phyloP scores from a whole-genome alignment of 1,140 invertebrate genomes.

The Heterodera carotae region DNA sequence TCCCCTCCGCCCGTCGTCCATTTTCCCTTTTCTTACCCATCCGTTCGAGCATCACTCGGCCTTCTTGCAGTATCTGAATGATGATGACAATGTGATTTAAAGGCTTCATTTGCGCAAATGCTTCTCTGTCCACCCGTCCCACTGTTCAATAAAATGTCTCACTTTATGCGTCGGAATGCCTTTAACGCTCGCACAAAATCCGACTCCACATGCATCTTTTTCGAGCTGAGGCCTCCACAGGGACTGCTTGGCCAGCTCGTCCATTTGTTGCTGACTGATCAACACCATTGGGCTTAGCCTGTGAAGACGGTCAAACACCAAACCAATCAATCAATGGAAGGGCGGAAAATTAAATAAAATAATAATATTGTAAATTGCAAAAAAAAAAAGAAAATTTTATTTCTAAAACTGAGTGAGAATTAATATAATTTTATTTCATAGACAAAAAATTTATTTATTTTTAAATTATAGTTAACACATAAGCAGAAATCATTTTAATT shows the following conservation, averaged over 20 bases:
- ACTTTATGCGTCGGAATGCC: constrained; percentile 88
- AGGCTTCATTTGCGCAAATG: not conserved
- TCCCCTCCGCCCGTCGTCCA: too few relatives aligned
- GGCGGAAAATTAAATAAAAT: not conserved
- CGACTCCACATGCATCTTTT: constrained; percentile 94
- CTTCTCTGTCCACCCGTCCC: not conserved
- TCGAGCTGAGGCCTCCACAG: constrained; percentile 91
- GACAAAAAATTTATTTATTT: too few relatives aligned
- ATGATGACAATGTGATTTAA: not conserved
- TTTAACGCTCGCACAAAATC: constrained; percentile 96
- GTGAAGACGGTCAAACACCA: constrained; percentile 11
- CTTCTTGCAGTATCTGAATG: constrained; percentile 87
- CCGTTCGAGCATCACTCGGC: constrained; percentile 84
- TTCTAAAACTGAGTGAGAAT: too few relatives aligned
- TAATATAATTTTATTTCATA: too few relatives aligned
- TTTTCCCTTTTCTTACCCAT: constrained; percentile 75
- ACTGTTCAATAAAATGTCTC: constrained; percentile 6
- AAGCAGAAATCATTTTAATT: too few relatives aligned
- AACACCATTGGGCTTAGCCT: constrained; percentile 57
- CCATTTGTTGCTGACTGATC: constrained; percentile 57
- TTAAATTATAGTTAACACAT: too few relatives aligned
- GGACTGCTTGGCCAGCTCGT: constrained; percentile 71
- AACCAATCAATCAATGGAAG: not conserved
- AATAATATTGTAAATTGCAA: too few relatives aligned
- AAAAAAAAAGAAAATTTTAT: too few relatives aligned